A percentile compares a stretch with the other conserved stretches of the same genome.
These are phyloP conservation scores for Rambutsinella grinnellia DNA, from an alignment of 2,888 invertebrate genomes.

Conservation along the genomic window DNA sequence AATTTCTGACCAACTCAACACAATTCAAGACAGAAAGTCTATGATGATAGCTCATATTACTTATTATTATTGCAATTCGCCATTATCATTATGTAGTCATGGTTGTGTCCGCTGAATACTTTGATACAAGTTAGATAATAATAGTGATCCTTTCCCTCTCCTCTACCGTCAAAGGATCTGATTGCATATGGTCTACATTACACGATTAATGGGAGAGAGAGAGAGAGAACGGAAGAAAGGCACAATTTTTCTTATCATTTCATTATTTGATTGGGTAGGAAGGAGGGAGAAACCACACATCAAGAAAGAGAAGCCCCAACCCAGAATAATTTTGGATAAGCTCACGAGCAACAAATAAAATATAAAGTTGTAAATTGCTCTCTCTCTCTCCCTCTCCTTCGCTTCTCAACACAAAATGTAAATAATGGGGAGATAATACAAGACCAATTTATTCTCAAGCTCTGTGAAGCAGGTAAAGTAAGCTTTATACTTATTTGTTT, in stretches of 20 bases:
- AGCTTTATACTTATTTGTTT: not conserved
- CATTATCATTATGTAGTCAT: slow-evolving; percentile 21
- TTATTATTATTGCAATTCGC: slow-evolving; percentile 13
- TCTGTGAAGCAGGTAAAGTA: not conserved
- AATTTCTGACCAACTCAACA: too few species aligned
- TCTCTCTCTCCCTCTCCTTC: too few species aligned
- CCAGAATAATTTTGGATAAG: not conserved
- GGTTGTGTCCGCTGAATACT: not conserved
- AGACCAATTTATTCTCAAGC: not conserved
- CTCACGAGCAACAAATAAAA: not conserved
- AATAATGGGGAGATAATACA: slow-evolving; percentile 9
- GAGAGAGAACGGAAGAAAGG: slow-evolving; percentile 4
- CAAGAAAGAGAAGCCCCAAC: slow-evolving; percentile 44
- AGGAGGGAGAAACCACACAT: slow-evolving; percentile 55
- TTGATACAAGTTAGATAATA: slow-evolving; percentile 21
- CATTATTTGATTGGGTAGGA: slow-evolving; percentile 47
- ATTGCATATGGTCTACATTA: slow-evolving; percentile 12
- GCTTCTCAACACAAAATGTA: slow-evolving; percentile 5
- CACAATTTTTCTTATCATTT: slow-evolving; percentile 28
- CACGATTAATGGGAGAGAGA: slow-evolving; percentile 46
- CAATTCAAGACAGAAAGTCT: too few species aligned
- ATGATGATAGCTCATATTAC: too few species aligned
- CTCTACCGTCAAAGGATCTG: slow-evolving; percentile 19
- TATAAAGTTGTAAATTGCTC: too few species aligned
- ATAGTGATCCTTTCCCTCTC: slow-evolving; percentile 16